Evolutionary conservation across 2,797 vertebrate genomes (phyloP).

Genomic region (Sebastolobus altivelis): DNA sequence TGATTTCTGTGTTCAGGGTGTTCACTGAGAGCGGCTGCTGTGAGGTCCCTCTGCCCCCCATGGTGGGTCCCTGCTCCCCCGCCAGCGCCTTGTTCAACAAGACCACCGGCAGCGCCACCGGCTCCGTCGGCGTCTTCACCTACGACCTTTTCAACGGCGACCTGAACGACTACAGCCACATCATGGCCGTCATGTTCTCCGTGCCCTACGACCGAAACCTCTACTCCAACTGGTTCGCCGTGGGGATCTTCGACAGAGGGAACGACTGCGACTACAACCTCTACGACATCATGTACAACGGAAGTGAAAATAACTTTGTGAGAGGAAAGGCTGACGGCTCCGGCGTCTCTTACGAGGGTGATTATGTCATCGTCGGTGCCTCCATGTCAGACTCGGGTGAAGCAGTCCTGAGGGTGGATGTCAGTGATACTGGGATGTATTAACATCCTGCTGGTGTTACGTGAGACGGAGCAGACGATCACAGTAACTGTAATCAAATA

Average conservation of each 20-base stretch:
- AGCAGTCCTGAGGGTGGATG: constrained; percentile 62
- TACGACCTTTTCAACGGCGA: constrained; percentile 68
- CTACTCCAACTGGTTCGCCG: constrained; percentile 76
- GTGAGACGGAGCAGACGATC: neutral
- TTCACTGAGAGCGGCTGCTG: constrained; percentile 70
- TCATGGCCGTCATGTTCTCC: constrained; percentile 74
- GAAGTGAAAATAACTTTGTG: constrained; percentile 55
- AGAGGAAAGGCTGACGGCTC: constrained; percentile 67
- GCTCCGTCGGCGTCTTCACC: constrained; percentile 72
- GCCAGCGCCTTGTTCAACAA: constrained; percentile 68
- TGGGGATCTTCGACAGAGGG: constrained; percentile 69
- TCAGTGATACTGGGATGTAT: constrained; percentile 65
- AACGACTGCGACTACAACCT: constrained; percentile 64
- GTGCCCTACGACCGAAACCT: constrained; percentile 73
- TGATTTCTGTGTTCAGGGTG: constrained; percentile 48
- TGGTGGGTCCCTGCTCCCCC: constrained; percentile 57
- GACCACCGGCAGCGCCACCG: constrained; percentile 44
- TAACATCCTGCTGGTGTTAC: constrained; percentile 15
- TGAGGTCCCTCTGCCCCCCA: constrained; percentile 64
- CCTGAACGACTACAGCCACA: constrained; percentile 61
- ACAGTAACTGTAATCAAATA: neutral
- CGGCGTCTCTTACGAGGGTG: constrained; percentile 56
- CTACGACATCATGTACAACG: constrained; percentile 70
- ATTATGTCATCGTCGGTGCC: constrained; percentile 55
- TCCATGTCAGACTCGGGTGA: constrained; percentile 72